phyloP scores from a whole-genome alignment of 2,888 invertebrate genomes.

The Nebria salina region DNA sequence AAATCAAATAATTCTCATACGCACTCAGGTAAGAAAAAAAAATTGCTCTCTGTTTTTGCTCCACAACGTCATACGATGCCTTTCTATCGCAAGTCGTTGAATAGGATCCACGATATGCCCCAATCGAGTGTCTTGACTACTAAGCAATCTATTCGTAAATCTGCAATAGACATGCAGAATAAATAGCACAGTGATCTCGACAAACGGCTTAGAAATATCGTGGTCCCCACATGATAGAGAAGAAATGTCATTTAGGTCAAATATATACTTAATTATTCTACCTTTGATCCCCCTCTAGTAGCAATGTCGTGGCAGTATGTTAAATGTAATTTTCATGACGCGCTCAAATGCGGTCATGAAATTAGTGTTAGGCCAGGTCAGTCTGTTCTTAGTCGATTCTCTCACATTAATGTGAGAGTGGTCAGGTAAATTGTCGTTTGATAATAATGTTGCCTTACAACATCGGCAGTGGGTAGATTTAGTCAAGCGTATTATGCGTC shows the following conservation, averaged over 20 bases:
- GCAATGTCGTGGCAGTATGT: neutral
- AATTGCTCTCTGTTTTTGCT: neutral
- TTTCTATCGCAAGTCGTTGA: neutral
- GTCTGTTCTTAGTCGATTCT: neutral
- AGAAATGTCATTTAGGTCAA: neutral
- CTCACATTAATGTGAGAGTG: neutral
- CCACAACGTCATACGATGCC: neutral
- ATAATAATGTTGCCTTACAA: neutral
- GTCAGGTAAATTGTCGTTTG: too few relatives aligned
- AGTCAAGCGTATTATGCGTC: neutral
- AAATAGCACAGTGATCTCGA: neutral
- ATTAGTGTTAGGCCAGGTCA: neutral
- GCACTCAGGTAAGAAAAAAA: neutral
- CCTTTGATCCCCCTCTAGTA: neutral
- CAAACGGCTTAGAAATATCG: neutral
- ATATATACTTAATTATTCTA: neutral
- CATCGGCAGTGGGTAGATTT: neutral
- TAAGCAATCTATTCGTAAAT: neutral
- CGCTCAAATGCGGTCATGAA: neutral
- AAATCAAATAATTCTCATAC: too few relatives aligned
- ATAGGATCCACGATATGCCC: neutral
- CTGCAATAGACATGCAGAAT: neutral
- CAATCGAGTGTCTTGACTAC: neutral
- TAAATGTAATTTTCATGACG: neutral
- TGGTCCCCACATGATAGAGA: neutral